These are phyloP conservation scores for Pandion haliaetus DNA, from an alignment of 2,113 vertebrate species.

Conservation along the genomic window DNA sequence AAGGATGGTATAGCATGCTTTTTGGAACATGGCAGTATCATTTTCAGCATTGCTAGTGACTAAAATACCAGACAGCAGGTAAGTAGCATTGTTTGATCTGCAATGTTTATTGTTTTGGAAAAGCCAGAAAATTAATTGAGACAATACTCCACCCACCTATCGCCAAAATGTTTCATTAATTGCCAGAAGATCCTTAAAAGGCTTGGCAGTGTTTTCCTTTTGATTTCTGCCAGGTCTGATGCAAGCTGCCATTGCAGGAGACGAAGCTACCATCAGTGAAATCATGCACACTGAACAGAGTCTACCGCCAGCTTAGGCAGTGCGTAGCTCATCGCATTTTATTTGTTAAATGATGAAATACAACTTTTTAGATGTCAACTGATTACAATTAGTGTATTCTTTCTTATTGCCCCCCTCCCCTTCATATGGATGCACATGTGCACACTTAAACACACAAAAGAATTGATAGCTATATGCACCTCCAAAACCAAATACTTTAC, in stretches of 20 bases:
- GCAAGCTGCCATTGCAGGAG: background rate
- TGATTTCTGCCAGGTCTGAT: background rate
- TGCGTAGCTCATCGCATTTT: background rate
- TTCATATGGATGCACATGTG: background rate
- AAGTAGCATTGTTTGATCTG: background rate
- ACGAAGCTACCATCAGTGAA: background rate
- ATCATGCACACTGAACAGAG: background rate
- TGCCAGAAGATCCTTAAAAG: background rate
- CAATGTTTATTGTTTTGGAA: background rate
- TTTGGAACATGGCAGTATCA: background rate
- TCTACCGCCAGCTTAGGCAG: background rate
- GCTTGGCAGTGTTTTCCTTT: background rate
- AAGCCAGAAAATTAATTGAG: background rate
- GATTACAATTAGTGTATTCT: background rate
- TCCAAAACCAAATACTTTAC: background rate
- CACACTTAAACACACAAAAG: background rate
- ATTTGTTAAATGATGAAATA: background rate
- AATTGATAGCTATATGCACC: background rate
- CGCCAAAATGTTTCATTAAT: background rate
- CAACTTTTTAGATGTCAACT: background rate
- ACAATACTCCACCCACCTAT: accelerated
- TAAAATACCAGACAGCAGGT: background rate
- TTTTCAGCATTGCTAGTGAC: background rate
- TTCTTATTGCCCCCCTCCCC: background rate
- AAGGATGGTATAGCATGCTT: background rate